Evolutionary conservation across 2,113 vertebrate genomes (phyloP), one percentile per base, ranked within the genome.

Genomic region (Marmota monax): DNA sequence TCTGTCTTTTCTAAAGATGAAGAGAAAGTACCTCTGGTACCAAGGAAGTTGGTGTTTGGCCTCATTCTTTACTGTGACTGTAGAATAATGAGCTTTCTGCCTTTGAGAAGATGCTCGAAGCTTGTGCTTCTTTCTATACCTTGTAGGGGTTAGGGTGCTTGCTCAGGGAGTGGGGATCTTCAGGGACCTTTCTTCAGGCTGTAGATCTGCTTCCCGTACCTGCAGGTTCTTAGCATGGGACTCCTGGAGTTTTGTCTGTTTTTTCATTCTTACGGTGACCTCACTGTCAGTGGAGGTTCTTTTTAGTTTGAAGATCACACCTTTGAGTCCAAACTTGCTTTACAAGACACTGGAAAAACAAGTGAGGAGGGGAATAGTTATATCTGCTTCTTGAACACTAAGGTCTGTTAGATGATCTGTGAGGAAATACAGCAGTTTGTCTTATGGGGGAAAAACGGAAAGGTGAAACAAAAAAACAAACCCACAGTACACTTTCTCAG

Each of bases 381-480:
- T 92, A 74, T 18, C 13, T 98, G 97, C 97, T 96, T 58, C 97
- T 92, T 95, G 42, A 84, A 69, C 37, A 37, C 84, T 86, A 95
- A 80, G 90, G 37, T 69, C 45, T 63, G 2, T 93, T 2, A 4
- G 88, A 95, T 97, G 96, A 94, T 98, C 98, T 97, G 65, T 97
- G 96, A 98, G 88, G 96, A 98, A 98, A 93, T 92, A 97, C 56
- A 93, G 97, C 98, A 98, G 98, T 98, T 98, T 98, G 98, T 95
- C 96, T 97, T 88, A 86, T 63, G 27, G 13, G 4, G 14, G 4
- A 11, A 51, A 80, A 51, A 80, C 4, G 48, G 78, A 25, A 58
- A 42, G 48, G 45, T 45, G 17, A 25, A 39, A 48, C 65, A 25
- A 7, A 18, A 56, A 10, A 34, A 53, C 22, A 16, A 88, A 82